phyloP scores from a whole-genome alignment of 35 echinoderm and acorn worm genomes.

The Amphiura filiformis region DNA sequence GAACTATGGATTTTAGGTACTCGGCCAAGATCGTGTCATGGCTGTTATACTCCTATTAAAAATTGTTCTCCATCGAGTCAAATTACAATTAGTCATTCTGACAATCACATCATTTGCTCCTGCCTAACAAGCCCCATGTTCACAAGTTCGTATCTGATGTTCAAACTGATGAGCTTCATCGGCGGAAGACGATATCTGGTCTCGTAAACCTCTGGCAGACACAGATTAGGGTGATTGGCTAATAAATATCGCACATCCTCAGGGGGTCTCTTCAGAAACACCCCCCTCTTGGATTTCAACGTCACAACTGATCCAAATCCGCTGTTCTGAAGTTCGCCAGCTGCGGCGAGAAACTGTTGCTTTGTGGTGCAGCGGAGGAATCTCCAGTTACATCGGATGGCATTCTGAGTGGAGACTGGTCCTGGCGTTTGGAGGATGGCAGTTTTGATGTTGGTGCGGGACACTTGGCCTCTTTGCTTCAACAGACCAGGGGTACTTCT shows the following conservation, averaged over 20 bases:
- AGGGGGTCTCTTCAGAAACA: neutral
- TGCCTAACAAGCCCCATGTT: neutral
- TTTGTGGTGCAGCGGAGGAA: neutral
- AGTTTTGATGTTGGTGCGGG: neutral
- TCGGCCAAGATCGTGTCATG: too few relatives aligned
- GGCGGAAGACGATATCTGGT: neutral
- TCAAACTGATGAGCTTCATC: neutral
- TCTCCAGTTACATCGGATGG: neutral
- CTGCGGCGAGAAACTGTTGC: neutral
- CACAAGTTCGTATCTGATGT: neutral
- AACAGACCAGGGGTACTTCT: too few relatives aligned
- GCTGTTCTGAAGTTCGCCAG: neutral
- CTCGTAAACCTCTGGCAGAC: neutral
- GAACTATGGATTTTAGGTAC: too few relatives aligned
- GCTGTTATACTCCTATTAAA: too few relatives aligned
- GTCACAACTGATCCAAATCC: neutral
- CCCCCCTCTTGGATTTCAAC: neutral
- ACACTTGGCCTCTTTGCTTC: too few relatives aligned
- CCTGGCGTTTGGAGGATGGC: neutral
- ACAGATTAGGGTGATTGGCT: neutral
- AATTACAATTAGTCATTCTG: too few relatives aligned
- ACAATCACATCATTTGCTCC: too few relatives aligned
- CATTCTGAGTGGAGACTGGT: neutral
- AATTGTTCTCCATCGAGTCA: too few relatives aligned
- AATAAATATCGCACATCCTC: neutral